Evolutionary conservation across 2,888 invertebrate species (phyloP).

Genomic region (Adelognathus sp.): DNA sequence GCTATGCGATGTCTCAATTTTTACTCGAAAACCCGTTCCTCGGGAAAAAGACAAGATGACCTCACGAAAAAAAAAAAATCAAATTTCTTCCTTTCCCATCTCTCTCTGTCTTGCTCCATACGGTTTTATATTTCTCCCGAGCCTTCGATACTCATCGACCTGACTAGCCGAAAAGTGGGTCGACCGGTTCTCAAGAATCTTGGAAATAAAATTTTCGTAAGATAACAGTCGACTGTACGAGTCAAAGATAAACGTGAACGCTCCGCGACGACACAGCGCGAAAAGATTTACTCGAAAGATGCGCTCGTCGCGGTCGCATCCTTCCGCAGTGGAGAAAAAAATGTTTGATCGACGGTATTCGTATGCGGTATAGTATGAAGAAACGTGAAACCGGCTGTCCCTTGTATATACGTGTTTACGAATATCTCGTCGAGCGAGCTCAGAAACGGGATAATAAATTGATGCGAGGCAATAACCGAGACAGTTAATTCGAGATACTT

Average conservation of each 20-base stretch:
- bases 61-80: constrained; percentile 6
- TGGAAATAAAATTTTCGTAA: constrained; percentile 32
- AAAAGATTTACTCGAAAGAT: constrained; percentile 12
- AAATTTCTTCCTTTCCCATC: not conserved
- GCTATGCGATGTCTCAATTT: constrained; percentile 14
- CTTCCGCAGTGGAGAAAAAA: constrained; percentile 48
- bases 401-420: constrained; percentile 21
- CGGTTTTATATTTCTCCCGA: constrained; percentile 8
- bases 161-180: constrained; percentile 23
- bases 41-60: not conserved
- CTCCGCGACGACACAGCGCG: constrained; percentile 19
- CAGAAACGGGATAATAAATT: constrained; percentile 59
- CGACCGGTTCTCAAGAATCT: constrained; percentile 36
- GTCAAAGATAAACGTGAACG: not conserved
- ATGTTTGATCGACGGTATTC: constrained; percentile 53
- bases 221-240: not conserved
- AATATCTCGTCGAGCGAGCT: constrained; percentile 51
- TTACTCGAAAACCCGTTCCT: constrained; percentile 7
- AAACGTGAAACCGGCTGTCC: constrained; percentile 30
- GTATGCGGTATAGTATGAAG: constrained; percentile 47
- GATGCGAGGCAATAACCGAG: constrained; percentile 56
- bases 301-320: constrained; percentile 32
- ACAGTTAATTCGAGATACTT: constrained; percentile 50
- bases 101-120: not conserved
- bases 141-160: constrained; percentile 6